Evolutionary conservation across 1,140 invertebrate genomes (phyloP).

Genomic region (Macrobrachium rosenbergii): DNA sequence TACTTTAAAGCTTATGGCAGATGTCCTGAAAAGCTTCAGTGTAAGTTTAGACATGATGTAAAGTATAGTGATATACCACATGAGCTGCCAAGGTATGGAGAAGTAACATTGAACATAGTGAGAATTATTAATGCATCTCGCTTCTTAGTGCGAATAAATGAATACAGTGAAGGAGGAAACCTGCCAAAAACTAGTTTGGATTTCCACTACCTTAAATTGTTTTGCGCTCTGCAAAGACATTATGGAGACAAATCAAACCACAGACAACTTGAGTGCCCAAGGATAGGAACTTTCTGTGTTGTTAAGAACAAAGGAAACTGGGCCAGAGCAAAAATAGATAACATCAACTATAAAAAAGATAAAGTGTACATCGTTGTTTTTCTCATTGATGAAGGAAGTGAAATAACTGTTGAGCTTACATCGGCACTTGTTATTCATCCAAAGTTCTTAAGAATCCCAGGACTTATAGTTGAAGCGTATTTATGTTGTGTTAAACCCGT

Average conservation of each 20-base stretch:
- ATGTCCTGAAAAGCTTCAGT: not conserved
- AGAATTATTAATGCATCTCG: conserved; percentile 43
- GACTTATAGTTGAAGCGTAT: conserved; percentile 45
- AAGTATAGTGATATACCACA: conserved; percentile 5
- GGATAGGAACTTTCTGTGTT: conserved; percentile 30
- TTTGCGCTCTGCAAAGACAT: conserved; percentile 31
- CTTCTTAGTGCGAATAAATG: conserved; percentile 37
- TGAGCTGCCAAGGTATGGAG: conserved; percentile 21
- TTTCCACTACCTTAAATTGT: conserved; percentile 29
- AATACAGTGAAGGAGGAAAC: conserved; percentile 34
- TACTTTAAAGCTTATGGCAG: conserved; percentile 49
- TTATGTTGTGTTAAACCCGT: conserved; percentile 36
- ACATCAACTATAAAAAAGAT: conserved; percentile 13
- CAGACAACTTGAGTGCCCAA: not conserved
- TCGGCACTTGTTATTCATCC: conserved; percentile 1
- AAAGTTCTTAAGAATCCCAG: conserved; percentile 29
- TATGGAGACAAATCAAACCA: conserved; percentile 23
- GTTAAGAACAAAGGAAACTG: conserved; percentile 12
- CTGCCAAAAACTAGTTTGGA: conserved; percentile 5
- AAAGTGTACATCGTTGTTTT: conserved; percentile 11
- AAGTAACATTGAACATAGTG: conserved; percentile 41
- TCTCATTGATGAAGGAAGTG: conserved; percentile 51
- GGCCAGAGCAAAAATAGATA: conserved; percentile 31
- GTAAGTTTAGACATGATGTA: conserved; percentile 38
- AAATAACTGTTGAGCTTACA: conserved; percentile 16